Evolutionary conservation across 2,888 invertebrate species (phyloP), one percentile per base, ranked within the genome.

Genomic region (Drosophila subquinaria): DNA sequence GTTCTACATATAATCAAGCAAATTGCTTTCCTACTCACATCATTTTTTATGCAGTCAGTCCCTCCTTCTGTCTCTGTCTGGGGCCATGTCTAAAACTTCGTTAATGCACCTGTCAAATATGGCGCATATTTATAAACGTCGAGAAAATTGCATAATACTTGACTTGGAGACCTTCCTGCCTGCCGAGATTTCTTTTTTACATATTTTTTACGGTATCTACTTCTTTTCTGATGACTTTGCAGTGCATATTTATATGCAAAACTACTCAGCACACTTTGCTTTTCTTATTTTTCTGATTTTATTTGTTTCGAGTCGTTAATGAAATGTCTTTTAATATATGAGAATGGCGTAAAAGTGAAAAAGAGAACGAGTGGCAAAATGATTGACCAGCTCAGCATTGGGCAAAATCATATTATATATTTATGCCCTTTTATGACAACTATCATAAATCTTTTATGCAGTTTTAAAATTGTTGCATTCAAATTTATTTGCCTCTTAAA

Each of bases 1-100:
- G 87, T 72, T 90, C 76, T 79, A 86, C 87, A 89, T 89, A 90
- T 90, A 86, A 86, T 90, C 89, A 87, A 87, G 87, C 90, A 86
- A 90, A 86, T 86, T 86, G 90, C 86, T 89, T 89, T 90, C 69
- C 87, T 52, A 83, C 90, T 86, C 89, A 90, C 86, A 89, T 86
- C 89, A 89, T 90, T 86, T 86, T 89, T 90, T 83, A 89, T 79
- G 64, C 23, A 23, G 23, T 17, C 20, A 48, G 45, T 17, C 20
- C 42, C 17, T 10, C 45, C 36, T 20, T 20, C 20, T 20, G 20
- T 20, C 64, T 55, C 48, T 43, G 63, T 65, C 65, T 75, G 52
- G 47, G 23, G 1, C 15, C 20, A 42, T 66, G 65, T 76, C 76
- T 63, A 71, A 70, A 86, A 85, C 87, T 85, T 85, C 87, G 85